These are phyloP conservation scores for Drosophila orosa DNA, from an alignment of 1,140 invertebrate genomes.

Conservation along the genomic window DNA sequence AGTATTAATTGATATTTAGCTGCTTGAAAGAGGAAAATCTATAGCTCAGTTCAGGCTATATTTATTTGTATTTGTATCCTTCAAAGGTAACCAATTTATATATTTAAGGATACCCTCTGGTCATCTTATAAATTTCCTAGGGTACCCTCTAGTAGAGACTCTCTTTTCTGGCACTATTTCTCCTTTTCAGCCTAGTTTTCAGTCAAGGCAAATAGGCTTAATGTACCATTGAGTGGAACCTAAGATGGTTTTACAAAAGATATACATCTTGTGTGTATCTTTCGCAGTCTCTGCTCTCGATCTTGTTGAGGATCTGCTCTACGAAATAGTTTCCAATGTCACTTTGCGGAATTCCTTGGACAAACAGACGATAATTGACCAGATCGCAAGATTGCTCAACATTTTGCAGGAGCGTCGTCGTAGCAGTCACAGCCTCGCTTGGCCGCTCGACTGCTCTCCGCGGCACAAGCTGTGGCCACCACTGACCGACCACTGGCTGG, in stretches of 20 bases:
- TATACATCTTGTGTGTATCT: background rate
- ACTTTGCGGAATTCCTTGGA: constrained; percentile 31
- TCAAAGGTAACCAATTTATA: background rate
- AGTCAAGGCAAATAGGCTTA: constrained; percentile 39
- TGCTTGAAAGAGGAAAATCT: background rate
- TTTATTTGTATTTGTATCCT: background rate
- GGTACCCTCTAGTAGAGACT: background rate
- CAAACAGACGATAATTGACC: constrained; percentile 48
- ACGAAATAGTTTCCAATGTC: constrained; percentile 21
- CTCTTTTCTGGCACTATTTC: background rate
- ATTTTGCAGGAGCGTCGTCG: constrained; percentile 65
- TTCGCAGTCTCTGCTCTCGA: constrained; percentile 16
- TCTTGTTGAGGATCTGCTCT: background rate
- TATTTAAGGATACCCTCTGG: too few species aligned
- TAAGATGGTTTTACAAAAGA: background rate
- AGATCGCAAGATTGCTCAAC: constrained; percentile 55
- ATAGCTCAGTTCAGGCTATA: background rate
- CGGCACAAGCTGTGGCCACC: constrained; percentile 9
- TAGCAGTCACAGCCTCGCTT: constrained; percentile 22
- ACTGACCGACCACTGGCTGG: constrained; percentile 36
- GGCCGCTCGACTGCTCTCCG: constrained; percentile 4
- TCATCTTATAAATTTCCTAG: background rate
- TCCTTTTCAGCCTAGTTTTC: constrained; percentile 25
- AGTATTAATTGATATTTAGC: background rate
- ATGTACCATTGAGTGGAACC: constrained; percentile 29